phyloP scores from a whole-genome alignment of 2,113 vertebrate species.

The Excalfactoria chinensis region DNA sequence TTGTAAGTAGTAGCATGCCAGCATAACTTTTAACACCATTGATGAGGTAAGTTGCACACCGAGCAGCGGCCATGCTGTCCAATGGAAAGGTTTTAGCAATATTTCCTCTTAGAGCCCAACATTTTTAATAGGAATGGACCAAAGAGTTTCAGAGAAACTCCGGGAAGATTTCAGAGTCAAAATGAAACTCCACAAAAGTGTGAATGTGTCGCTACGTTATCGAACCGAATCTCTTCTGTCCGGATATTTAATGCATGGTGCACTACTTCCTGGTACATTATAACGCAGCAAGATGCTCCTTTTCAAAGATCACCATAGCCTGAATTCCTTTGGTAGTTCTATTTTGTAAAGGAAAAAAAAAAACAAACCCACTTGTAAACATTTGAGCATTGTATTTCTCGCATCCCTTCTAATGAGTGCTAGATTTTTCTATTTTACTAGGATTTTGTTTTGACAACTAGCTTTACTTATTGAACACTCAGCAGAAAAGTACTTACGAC shows the following conservation, averaged over 20 bases:
- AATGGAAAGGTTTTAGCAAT: slow-evolving; percentile 49
- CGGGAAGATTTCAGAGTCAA: slow-evolving; percentile 77
- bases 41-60: slow-evolving; percentile 54
- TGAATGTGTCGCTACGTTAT: slow-evolving; percentile 66
- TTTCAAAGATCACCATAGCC: slow-evolving; percentile 69
- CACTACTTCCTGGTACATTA: slow-evolving; percentile 72
- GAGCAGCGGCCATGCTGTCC: slow-evolving; percentile 49
- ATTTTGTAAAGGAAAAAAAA: slow-evolving; percentile 67
- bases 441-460: slow-evolving; percentile 80
- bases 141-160: slow-evolving; percentile 87
- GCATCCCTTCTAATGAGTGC: slow-evolving; percentile 83
- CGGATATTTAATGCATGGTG: slow-evolving; percentile 71
- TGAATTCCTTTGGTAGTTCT: slow-evolving; percentile 68
- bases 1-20: slow-evolving; percentile 68
- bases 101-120: slow-evolving; percentile 51
- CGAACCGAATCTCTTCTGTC: slow-evolving; percentile 67
- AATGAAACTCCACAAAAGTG: slow-evolving; percentile 69
- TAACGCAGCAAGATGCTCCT: slow-evolving; percentile 62
- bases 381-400: slow-evolving; percentile 86
- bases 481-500: slow-evolving; percentile 82
- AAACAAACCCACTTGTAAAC: slow-evolving; percentile 68
- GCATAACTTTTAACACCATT: slow-evolving; percentile 49
- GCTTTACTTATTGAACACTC: slow-evolving; percentile 81
- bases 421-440: slow-evolving; percentile 80
- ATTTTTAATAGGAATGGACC: slow-evolving; percentile 85